A percentile compares a stretch with the other conserved stretches of the same genome.
Evolutionary conservation across 1,140 invertebrate species (phyloP).

Genomic region (Drosophila parabipectinata): DNA sequence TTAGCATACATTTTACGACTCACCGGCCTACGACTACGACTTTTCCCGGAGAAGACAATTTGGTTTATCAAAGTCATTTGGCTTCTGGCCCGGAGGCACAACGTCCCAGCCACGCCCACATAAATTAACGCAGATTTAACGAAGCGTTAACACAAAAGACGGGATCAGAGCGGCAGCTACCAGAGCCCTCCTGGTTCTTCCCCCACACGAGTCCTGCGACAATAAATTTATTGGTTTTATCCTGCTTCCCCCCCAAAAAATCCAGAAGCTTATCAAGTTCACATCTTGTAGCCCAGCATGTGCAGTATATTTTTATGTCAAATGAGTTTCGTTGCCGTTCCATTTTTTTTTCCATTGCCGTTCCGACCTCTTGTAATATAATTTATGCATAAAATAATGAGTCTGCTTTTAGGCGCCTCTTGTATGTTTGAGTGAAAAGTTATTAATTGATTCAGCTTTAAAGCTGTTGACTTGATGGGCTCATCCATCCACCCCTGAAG

Average conservation of each 20-base stretch:
- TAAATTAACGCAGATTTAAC: constrained; percentile 78
- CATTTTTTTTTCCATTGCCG: no score
- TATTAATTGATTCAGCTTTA: constrained; percentile 77
- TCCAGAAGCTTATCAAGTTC: constrained; percentile 61
- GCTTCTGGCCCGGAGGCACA: constrained; percentile 44
- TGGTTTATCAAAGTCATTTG: constrained; percentile 78
- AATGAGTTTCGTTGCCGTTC: constrained; percentile 44
- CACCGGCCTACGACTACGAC: constrained; percentile 20
- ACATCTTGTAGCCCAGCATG: constrained; percentile 28
- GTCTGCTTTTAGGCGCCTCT: constrained; percentile 56
- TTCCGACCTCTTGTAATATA: constrained; percentile 30
- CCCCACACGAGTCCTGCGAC: constrained; percentile 32
- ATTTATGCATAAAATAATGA: constrained; percentile 64
- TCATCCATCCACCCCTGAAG: constrained; percentile 22
- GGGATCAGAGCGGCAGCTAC: constrained; percentile 15
- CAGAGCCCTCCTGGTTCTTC: not conserved
- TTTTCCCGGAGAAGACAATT: constrained; percentile 56
- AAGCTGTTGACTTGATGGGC: constrained; percentile 36
- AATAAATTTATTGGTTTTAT: constrained; percentile 82
- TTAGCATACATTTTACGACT: constrained; percentile 15
- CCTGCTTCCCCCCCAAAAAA: constrained; percentile 23
- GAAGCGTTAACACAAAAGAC: constrained; percentile 62
- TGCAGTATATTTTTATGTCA: constrained; percentile 57
- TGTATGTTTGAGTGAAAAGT: constrained; percentile 15
- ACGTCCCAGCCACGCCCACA: constrained; percentile 55